phyloP scores from a whole-genome alignment of 2,113 vertebrate genomes.

The Saguinus imperator region DNA sequence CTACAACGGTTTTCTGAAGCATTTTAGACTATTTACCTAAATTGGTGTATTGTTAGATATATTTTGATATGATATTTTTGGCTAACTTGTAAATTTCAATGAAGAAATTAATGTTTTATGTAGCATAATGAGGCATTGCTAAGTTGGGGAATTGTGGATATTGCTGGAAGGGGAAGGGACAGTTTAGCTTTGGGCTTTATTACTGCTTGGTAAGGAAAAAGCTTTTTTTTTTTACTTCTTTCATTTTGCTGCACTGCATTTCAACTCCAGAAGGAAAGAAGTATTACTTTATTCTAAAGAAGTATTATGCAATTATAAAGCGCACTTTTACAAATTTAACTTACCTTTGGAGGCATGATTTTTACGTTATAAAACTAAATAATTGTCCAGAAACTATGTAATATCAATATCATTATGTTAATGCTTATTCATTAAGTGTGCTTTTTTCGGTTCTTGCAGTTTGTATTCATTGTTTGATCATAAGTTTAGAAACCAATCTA shows the following conservation, averaged over 20 bases:
- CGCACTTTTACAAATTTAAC: slow-evolving; percentile 36
- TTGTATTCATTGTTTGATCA: neutral
- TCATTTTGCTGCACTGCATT: slow-evolving; percentile 83
- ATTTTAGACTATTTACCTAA: slow-evolving; percentile 11
- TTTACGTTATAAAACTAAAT: slow-evolving; percentile 55
- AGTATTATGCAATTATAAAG: slow-evolving; percentile 42
- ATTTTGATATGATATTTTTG: neutral
- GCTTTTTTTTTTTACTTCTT: slow-evolving; percentile 78
- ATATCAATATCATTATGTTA: neutral
- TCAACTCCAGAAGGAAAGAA: slow-evolving; percentile 88
- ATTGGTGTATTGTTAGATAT: slow-evolving; percentile 35
- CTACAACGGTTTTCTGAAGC: slow-evolving; percentile 41
- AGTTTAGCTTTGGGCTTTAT: no score
- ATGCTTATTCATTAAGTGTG: neutral
- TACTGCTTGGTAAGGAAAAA: slow-evolving; percentile 70
- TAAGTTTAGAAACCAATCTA: neutral
- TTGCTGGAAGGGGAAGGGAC: slow-evolving; percentile 15
- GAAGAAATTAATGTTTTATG: neutral
- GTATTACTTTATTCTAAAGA: slow-evolving; percentile 76
- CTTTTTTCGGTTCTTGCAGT: slow-evolving; percentile 14
- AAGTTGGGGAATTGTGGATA: slow-evolving; percentile 38
- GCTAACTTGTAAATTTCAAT: slow-evolving; percentile 43
- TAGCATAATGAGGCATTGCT: neutral
- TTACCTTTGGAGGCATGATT: slow-evolving; percentile 36
- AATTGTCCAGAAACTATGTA: neutral